phyloP scores from a whole-genome alignment of 2,113 vertebrate genomes.

The Garra rufa region DNA sequence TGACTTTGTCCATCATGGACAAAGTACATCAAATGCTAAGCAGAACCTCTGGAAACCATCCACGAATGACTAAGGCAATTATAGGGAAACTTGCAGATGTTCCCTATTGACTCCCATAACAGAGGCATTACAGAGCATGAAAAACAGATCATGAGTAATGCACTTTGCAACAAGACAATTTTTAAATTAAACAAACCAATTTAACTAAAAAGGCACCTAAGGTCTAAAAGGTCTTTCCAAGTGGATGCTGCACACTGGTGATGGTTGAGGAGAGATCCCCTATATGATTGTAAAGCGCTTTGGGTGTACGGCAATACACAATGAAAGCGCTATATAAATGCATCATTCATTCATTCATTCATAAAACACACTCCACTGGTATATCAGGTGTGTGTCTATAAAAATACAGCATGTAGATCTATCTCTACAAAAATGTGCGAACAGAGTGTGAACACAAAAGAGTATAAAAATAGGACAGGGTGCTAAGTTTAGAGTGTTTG shows the following conservation, averaged over 20 bases:
- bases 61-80: not conserved
- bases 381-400: not conserved
- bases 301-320: no score
- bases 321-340: no score
- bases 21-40: not conserved
- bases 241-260: no score
- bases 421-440: not conserved
- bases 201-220: constrained; percentile 42
- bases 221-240: no score
- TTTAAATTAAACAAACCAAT: constrained; percentile 48
- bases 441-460: constrained; percentile 20
- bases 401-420: not conserved
- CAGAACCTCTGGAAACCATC: not conserved
- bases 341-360: no score
- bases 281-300: no score
- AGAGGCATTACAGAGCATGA: constrained; percentile 32
- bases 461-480: constrained; percentile 4
- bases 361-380: constrained; percentile 22
- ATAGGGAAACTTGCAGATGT: constrained; percentile 32
- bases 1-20: not conserved
- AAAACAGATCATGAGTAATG: constrained; percentile 55
- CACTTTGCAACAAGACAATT: constrained; percentile 34
- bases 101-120: constrained; percentile 10
- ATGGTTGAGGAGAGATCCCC: no score
- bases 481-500: constrained; percentile 23